These are phyloP conservation scores for Poecilia gillii DNA, from an alignment of 2,797 vertebrate genomes.

Conservation along the genomic window DNA sequence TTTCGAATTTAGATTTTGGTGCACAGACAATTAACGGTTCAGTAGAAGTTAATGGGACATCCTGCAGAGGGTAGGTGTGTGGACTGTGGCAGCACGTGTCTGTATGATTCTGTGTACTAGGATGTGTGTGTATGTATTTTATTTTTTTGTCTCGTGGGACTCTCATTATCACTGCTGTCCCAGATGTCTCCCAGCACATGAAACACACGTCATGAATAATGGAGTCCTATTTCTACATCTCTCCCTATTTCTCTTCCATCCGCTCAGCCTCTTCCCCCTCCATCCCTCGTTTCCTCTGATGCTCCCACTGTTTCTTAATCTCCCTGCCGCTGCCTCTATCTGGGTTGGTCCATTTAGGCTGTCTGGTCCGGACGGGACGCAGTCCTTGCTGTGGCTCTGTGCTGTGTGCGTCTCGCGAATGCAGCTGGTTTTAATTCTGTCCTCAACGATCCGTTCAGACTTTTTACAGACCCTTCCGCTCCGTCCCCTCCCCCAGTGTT, in stretches of 20 bases:
- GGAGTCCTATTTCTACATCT: constrained; percentile 80
- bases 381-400: constrained; percentile 45
- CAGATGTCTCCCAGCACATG: constrained; percentile 85
- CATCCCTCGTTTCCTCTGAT: constrained; percentile 71
- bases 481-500: constrained; percentile 74
- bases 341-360: constrained; percentile 74
- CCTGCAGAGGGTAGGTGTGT: constrained; percentile 49
- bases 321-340: constrained; percentile 60
- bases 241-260: constrained; percentile 64
- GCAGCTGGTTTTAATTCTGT: constrained; percentile 50
- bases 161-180: constrained; percentile 85
- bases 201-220: constrained; percentile 86
- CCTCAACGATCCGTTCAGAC: constrained; percentile 41
- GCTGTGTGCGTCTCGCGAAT: constrained; percentile 55
- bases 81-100: constrained; percentile 54
- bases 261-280: constrained; percentile 57
- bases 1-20: constrained; percentile 32
- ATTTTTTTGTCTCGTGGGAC: constrained; percentile 68
- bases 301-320: constrained; percentile 73
- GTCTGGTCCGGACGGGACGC: constrained; percentile 63
- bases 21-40: constrained; percentile 35
- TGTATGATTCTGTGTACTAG: constrained; percentile 33
- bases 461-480: constrained; percentile 20
- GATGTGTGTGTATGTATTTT: constrained; percentile 44
- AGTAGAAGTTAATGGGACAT: constrained; percentile 43